These are phyloP conservation scores for Sardina pilchardus DNA, from an alignment of 2,113 vertebrate genomes.

Conservation along the genomic window DNA sequence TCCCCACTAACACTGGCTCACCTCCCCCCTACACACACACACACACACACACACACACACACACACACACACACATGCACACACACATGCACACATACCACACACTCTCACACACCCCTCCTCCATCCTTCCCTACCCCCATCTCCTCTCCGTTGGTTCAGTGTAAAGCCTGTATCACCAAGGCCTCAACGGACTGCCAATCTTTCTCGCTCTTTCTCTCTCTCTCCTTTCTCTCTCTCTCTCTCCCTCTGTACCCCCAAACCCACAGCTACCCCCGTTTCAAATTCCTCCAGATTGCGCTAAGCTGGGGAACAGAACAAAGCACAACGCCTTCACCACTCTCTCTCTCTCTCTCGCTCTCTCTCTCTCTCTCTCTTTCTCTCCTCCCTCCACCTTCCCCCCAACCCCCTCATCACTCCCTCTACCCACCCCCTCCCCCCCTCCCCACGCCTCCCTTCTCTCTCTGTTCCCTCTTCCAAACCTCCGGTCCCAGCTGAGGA, in stretches of 20 bases:
- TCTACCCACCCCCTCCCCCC: background rate
- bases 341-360: constrained; percentile 57
- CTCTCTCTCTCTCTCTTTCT: constrained; percentile 62
- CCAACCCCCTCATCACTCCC: background rate
- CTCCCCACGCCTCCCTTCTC: background rate
- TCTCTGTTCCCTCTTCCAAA: background rate
- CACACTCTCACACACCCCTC: constrained; percentile 21
- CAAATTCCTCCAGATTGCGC: constrained; percentile 87
- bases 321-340: constrained; percentile 64
- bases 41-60: background rate
- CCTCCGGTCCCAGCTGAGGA: constrained; percentile 16
- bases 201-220: constrained; percentile 81
- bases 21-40: background rate
- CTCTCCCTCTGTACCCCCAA: background rate
- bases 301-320: constrained; percentile 83
- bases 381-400: constrained; percentile 64
- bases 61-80: constrained; percentile 65
- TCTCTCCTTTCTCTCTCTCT: background rate
- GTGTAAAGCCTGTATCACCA: constrained; percentile 87
- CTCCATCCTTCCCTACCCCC: constrained; percentile 51
- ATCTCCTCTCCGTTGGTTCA: constrained; percentile 68
- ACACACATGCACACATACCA: constrained; percentile 49
- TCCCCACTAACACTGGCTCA: background rate
- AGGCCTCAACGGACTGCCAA: constrained; percentile 81
- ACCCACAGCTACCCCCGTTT: constrained; percentile 54